These are phyloP conservation scores for Papilio polyxenes DNA, from an alignment of 1,140 invertebrate species.

Conservation along the genomic window DNA sequence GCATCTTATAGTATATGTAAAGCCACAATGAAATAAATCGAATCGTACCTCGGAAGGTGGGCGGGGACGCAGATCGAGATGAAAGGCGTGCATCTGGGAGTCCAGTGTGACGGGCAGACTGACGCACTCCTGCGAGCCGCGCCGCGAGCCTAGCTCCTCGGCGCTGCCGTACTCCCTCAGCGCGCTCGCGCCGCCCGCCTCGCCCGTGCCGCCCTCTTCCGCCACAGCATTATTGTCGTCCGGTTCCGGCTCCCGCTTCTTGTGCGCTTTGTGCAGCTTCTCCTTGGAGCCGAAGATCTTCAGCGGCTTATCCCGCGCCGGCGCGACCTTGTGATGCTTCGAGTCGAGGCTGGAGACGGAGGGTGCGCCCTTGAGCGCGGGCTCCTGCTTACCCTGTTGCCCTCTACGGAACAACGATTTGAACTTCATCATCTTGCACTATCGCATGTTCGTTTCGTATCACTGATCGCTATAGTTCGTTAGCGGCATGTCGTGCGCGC, in stretches of 20 bases:
- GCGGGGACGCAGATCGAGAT: constrained; percentile 68
- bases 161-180: constrained; percentile 65
- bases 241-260: constrained; percentile 73
- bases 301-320: constrained; percentile 73
- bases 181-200: constrained; percentile 63
- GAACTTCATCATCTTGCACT: constrained; percentile 88
- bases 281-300: constrained; percentile 80
- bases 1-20: not conserved
- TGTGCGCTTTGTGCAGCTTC: constrained; percentile 76
- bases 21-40: not conserved
- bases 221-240: constrained; percentile 75
- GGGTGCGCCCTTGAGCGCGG: constrained; percentile 75
- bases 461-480: constrained; percentile 64
- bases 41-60: constrained; percentile 67
- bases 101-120: constrained; percentile 73
- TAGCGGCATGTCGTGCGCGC: constrained; percentile 17
- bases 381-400: constrained; percentile 78
- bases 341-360: constrained; percentile 80
- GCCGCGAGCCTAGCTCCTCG: constrained; percentile 72
- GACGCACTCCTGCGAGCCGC: constrained; percentile 74
- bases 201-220: constrained; percentile 68
- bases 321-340: constrained; percentile 81
- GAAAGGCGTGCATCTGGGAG: constrained; percentile 73
- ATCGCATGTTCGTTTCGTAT: constrained; percentile 71
- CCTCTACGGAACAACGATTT: constrained; percentile 91